These are phyloP conservation scores for Theropithecus gelada DNA, from an alignment of 2,113 vertebrate species.

Conservation along the genomic window DNA sequence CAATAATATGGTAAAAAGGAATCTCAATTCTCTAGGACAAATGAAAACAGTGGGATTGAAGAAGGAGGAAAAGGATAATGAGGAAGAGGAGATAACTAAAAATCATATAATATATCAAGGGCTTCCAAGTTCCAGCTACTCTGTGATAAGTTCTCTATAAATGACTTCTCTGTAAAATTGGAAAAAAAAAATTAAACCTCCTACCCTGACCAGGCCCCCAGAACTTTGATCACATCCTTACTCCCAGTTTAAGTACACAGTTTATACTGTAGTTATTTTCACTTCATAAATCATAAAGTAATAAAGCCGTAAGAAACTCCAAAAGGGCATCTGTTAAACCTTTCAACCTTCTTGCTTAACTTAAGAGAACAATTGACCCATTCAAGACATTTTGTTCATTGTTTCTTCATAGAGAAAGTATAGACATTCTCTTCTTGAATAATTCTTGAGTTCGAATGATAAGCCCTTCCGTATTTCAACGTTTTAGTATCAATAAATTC, in stretches of 20 bases:
- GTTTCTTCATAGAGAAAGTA: not conserved
- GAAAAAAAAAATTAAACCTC: not conserved
- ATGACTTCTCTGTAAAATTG: conserved; percentile 13
- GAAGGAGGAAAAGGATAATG: not conserved
- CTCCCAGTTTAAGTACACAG: conserved; percentile 34
- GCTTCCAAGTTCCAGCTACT: not conserved
- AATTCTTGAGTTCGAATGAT: conserved; percentile 29
- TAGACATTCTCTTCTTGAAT: not conserved
- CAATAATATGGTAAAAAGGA: conserved; percentile 7
- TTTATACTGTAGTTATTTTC: conserved; percentile 54
- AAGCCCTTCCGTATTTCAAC: conserved; percentile 46
- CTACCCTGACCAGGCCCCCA: not conserved
- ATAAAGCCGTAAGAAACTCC: conserved; percentile 46
- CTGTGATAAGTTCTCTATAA: conserved; percentile 36
- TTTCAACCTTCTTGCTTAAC: conserved; percentile 29
- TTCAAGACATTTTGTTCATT: conserved; percentile 18
- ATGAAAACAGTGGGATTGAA: not conserved
- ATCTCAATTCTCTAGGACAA: not conserved
- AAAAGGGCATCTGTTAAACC: conserved; percentile 47
- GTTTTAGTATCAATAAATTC: conserved; percentile 8
- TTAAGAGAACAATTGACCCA: conserved; percentile 52
- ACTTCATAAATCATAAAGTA: conserved; percentile 58
- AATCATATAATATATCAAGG: not conserved
- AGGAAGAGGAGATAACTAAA: not conserved
- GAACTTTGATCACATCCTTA: conserved; percentile 34